These are phyloP conservation scores for Patiria miniata DNA, from an alignment of 35 echinoderm and acorn worm species.

Conservation along the genomic window DNA sequence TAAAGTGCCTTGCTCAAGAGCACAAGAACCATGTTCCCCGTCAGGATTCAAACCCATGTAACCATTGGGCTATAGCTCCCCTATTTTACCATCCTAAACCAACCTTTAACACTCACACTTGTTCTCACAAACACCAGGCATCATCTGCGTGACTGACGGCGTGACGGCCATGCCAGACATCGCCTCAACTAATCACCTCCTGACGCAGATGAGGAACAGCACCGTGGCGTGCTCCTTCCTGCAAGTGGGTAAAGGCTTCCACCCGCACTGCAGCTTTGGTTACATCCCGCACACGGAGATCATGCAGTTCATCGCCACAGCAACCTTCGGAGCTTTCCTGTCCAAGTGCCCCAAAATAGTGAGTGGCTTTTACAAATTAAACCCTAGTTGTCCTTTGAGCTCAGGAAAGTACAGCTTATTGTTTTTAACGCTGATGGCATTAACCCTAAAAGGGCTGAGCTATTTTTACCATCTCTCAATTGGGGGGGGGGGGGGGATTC, in stretches of 20 bases:
- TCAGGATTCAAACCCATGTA: too few species aligned
- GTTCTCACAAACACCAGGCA: conserved; percentile 43
- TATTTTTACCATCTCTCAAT: too few species aligned
- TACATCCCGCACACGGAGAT: conserved; percentile 96
- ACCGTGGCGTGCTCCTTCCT: conserved; percentile 96
- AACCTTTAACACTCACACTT: not conserved
- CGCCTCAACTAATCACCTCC: conserved; percentile 56
- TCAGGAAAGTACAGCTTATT: too few species aligned
- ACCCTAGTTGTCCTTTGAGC: too few species aligned
- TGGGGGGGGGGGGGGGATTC: too few species aligned
- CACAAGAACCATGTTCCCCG: too few species aligned
- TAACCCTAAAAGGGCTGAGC: too few species aligned
- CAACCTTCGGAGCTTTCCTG: conserved; percentile 91
- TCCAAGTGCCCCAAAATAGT: conserved; percentile 79
- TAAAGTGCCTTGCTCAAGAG: too few species aligned
- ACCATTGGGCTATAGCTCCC: too few species aligned
- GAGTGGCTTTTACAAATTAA: conserved; percentile 15
- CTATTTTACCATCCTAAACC: too few species aligned
- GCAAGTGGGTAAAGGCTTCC: conserved; percentile 90
- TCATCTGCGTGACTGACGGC: conserved; percentile 86
- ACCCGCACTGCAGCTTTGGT: conserved; percentile 91
- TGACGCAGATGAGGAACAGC: conserved; percentile 73
- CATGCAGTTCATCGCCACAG: conserved; percentile 97
- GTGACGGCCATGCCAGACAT: conserved; percentile 79
- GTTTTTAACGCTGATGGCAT: too few species aligned